These are phyloP conservation scores for Sericinus montela DNA, from an alignment of 2,888 invertebrate genomes.

Conservation along the genomic window DNA sequence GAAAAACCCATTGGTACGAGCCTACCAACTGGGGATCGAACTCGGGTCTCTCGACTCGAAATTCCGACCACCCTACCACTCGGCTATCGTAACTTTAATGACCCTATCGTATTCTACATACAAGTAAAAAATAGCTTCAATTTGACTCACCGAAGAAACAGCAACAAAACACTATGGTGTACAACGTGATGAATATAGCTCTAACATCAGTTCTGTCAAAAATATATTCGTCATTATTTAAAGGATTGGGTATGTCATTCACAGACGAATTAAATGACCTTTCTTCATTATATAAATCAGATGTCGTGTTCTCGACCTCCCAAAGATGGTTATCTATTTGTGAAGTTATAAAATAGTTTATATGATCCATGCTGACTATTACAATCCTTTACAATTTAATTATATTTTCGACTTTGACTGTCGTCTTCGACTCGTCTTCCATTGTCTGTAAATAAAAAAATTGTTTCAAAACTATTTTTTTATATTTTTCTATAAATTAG, in stretches of 20 bases:
- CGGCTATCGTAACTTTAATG: no score
- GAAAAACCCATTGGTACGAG: no score
- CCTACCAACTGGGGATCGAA: no score
- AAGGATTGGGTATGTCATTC: slow-evolving; percentile 43
- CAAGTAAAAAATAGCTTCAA: not conserved
- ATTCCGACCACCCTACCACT: no score
- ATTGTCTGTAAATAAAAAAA: slow-evolving; percentile 8
- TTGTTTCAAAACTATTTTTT: no score
- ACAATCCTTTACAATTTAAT: not conserved
- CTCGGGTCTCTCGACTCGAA: no score
- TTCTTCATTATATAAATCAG: slow-evolving; percentile 9
- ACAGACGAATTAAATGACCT: slow-evolving; percentile 35
- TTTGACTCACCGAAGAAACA: slow-evolving; percentile 89
- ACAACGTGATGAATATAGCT: slow-evolving; percentile 86
- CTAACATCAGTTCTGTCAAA: slow-evolving; percentile 87
- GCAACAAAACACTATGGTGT: slow-evolving; percentile 88
- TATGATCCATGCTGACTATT: slow-evolving; percentile 6
- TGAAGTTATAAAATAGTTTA: slow-evolving; percentile 6
- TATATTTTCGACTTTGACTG: no score
- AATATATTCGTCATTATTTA: slow-evolving; percentile 81
- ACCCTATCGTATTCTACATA: no score
- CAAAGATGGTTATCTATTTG: not conserved
- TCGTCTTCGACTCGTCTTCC: not conserved
- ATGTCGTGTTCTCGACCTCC: slow-evolving; percentile 23
- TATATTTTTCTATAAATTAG: no score